phyloP scores from a whole-genome alignment of 2,888 invertebrate genomes.

The Lasioglossum calceatum region DNA sequence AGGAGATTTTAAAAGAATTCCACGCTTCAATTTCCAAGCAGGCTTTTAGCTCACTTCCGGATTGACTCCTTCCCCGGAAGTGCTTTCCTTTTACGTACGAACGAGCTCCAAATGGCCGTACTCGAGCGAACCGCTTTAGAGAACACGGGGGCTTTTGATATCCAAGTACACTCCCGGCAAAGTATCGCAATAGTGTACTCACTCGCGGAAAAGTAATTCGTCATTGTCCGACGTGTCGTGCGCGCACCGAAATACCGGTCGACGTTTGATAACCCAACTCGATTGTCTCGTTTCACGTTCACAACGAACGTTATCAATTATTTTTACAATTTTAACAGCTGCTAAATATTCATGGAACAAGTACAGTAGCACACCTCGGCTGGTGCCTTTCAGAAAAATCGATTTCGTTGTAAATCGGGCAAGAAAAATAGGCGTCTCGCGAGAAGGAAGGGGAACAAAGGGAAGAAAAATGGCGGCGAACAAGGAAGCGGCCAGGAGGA shows the following conservation, averaged over 20 bases:
- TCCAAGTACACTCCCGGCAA: conserved; percentile 19
- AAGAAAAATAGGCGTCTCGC: not conserved
- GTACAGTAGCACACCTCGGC: not conserved
- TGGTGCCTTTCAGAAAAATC: not conserved
- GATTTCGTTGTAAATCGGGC: not conserved
- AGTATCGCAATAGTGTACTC: conserved; percentile 34
- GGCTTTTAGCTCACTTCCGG: conserved; percentile 60
- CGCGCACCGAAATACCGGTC: not conserved
- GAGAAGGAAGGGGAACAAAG: not conserved
- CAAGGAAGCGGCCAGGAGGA: conserved; percentile 22
- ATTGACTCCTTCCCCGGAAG: conserved; percentile 58
- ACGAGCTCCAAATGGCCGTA: conserved; percentile 58
- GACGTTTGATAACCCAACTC: not conserved
- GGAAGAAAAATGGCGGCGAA: conserved; percentile 6
- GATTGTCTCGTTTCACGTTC: not conserved
- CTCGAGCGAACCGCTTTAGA: conserved; percentile 48
- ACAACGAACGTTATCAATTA: not conserved
- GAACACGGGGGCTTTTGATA: conserved; percentile 34
- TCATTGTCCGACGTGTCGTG: conserved; percentile 35
- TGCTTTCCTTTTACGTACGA: conserved; percentile 47
- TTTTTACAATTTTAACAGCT: not conserved
- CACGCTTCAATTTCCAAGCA: conserved; percentile 57
- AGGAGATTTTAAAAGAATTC: conserved; percentile 46
- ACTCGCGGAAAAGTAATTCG: conserved; percentile 26
- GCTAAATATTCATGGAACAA: not conserved